Evolutionary conservation across 2,797 vertebrate genomes (phyloP).

Genomic region (Gouania willdenowi): DNA sequence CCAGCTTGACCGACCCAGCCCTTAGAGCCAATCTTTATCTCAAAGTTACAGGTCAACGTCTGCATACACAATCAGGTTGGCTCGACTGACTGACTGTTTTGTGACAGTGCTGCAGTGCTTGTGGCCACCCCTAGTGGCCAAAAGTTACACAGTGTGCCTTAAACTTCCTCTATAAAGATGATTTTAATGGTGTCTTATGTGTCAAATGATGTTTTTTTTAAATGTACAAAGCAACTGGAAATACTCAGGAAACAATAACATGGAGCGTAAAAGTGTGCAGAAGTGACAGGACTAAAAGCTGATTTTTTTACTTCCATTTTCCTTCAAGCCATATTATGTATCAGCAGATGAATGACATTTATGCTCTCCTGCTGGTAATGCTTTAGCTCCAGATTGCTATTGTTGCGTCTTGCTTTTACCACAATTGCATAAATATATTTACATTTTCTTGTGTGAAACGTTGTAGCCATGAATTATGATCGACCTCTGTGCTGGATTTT

Average conservation of each 20-base stretch:
- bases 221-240: background rate
- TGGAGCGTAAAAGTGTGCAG: slow-evolving; percentile 1
- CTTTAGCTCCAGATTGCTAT: background rate
- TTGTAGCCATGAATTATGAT: too few species aligned
- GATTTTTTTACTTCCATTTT: slow-evolving; percentile 3
- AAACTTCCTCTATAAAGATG: too few species aligned
- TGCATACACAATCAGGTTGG: too few species aligned
- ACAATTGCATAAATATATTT: background rate
- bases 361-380: slow-evolving; percentile 11
- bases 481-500: too few species aligned
- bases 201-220: background rate
- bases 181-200: background rate
- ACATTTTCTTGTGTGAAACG: too few species aligned
- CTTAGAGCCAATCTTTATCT: too few species aligned
- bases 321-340: slow-evolving; percentile 8
- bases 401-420: slow-evolving; percentile 16
- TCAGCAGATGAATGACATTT: slow-evolving; percentile 29
- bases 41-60: too few species aligned
- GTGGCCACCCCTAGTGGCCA: too few species aligned
- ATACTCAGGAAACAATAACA: slow-evolving; percentile 1
- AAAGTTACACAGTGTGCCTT: too few species aligned
- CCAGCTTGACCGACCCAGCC: too few species aligned
- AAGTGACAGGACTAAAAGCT: background rate
- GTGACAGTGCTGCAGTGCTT: too few species aligned
- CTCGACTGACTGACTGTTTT: too few species aligned